Evolutionary conservation across 2,797 vertebrate species (phyloP), one percentile per base, ranked within the genome.

Genomic region (Anguilla pacifica): DNA sequence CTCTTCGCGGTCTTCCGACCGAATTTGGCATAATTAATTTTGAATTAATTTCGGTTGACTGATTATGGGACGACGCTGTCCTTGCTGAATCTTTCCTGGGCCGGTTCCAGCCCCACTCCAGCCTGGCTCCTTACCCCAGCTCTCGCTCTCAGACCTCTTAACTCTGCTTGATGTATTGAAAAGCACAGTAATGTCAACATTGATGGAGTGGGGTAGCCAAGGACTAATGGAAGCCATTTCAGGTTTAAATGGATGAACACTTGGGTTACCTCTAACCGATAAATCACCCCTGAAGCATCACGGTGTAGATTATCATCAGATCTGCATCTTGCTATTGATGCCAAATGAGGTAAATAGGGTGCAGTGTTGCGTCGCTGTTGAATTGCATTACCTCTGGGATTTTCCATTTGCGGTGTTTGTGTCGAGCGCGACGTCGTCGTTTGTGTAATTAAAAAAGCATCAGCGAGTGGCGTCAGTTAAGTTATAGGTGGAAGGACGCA

Each of bases 131-230:
- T 81, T 46, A 6, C 77, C 77, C 43, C 43, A 13, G 39, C 39
- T 22, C 77, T 22, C 17, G 17, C 39, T 49, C 43, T 19, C n/a
- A 11, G 43, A 25, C 7, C 7, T 35, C 43, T 82, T 82, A 82
- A 2, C 79, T n/a, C 25, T 13, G 35, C 4, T n/a, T 82, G 79
- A 82, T 82, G 46, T 51, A 49, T 51, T 49, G 19, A 39, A 55
- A 55, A 61, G 53, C 72, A 57, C 51, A 81, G 67, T 19, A 59
- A 57, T 87, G 67, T 84, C 46, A 87, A 90, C 88, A 88, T 79
- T 90, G 91, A 89, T 91, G 87, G 86, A 89, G 85, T 72, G 83
- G 79, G 85, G 86, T 87, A 86, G 84, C 84, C 53, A 28, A 72
- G 51, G 61, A 86, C 82, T 85, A 88, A 85, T 89, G 87, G 86